Evolutionary conservation across 2,113 vertebrate species (phyloP), one percentile per base, ranked within the genome.

Genomic region (Willisornis vidua): DNA sequence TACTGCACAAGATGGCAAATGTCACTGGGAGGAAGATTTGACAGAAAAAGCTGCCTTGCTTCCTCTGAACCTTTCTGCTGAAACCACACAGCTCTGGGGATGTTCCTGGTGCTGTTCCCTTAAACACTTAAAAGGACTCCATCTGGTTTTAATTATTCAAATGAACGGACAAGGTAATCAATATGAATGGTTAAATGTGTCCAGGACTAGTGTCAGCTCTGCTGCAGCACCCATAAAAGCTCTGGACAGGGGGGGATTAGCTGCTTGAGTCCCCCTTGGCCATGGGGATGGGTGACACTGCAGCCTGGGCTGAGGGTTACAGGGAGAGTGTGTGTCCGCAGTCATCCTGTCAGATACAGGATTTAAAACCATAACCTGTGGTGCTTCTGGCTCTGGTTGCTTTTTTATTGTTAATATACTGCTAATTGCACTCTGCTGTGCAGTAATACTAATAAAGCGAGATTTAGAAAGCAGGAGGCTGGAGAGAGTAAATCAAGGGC

Each of bases 61-160:
- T 74, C 57, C 78, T 25, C 17, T 52, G 8, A 26, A 5, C 66
- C 62, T 59, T 61, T 52, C 68, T 14, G 4, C 75, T 2, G 0
- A 95, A 88, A 48, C 78, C 16, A 2, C 39, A 52, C 63, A n/a
- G 81, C 74, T 87, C 77, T 1, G 0, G 61, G 72, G 82, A 86
- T 81, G 57, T 51, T 93, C 55, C 48, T 0, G 3, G 79, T 87
- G 78, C 73, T 86, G 85, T 48, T 97, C 78, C 82, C 92, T 96
- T 83, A 87, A 95, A 94, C 59, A 81, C 52, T 84, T 81, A 90
- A 92, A 94, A 95, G 45, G 90, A 45, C 90, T 96, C 96, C 94
- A 96, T 96, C 96, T 97, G 96, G 55, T 89, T 95, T 93, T 97
- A 94, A 96, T 96, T 95, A 97, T 95, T 96, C 88, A 96, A 96